Base-by-base conservation (phyloP, 2,113 vertebrate species). In the Sylvicapra grimmia region DNA sequence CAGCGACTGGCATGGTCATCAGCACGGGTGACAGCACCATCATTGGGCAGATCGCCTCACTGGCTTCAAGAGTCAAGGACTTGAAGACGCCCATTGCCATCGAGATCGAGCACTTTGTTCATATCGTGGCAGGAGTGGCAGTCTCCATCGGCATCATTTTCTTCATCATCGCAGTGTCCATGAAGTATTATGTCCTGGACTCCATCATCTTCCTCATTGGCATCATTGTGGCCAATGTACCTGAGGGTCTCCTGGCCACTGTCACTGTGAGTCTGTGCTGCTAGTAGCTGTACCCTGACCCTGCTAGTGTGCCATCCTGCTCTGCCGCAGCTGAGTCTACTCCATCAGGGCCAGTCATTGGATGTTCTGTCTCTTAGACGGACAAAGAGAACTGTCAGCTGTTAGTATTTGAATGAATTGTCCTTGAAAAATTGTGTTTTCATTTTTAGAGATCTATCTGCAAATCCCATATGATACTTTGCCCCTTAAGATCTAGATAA, bases 221-320 rank as follows among this genome's bases (percentile, higher is more conserved):
- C 92, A 99, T 99, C 96, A 99, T 99, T 36, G 99, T 99, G 96
- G 99, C 99, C 19, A 99, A 99, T 0, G 99, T 99, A 94, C 99
- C 99, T 0, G 99, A 99, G 91, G 99, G 99, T 27, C 98, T 99
- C 86, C 98, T 99, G 91, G 99, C 99, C 96, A 99, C 99, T 3
- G 99, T 99, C 63, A 99, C 99, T 7, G 99, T 99, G 98, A 99
- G 99, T 97, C 89, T 25, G 0, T n/a, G n/a, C 87, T 84, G 33
- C 59, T 23, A 49, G 75, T 13, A 44, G 63, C 36, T 44, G 0
- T 19, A 10, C 13, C 49, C 12, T n/a, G 8, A 13, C 33, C 19
- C 29, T n/a, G 8, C 36, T 56, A 12, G 31, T 36, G 4, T 8
- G 13, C 44, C 27, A 6, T 63, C 29, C 12, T 16, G 47, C 0